Evolutionary conservation across 1,140 invertebrate species (phyloP).

Genomic region (Zaprionus inermis): DNA sequence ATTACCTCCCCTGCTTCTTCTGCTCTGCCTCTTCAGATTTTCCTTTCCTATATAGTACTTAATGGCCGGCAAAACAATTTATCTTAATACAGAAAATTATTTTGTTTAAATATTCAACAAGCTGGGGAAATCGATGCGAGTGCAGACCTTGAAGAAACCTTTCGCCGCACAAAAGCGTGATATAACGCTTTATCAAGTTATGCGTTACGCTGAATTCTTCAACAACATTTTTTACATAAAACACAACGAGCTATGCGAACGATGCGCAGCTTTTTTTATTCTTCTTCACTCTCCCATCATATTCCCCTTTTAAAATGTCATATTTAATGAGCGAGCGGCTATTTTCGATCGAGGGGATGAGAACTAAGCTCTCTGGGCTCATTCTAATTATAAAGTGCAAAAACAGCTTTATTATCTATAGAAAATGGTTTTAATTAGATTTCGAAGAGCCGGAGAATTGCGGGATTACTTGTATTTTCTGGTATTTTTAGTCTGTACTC

Average conservation of each 20-base stretch:
- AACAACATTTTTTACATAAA: constrained; percentile 1
- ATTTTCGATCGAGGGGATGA: not conserved
- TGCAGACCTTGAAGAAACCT: not conserved
- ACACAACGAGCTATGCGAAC: not conserved
- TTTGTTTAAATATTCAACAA: constrained; percentile 11
- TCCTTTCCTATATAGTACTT: not conserved
- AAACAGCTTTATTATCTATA: not conserved
- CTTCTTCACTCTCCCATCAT: not conserved
- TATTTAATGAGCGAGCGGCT: not conserved
- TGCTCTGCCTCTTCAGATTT: not conserved
- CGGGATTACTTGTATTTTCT: not conserved
- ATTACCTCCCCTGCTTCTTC: not conserved
- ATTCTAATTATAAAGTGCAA: constrained; percentile 4
- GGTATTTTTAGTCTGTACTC: not conserved
- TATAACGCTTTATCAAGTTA: constrained; percentile 7
- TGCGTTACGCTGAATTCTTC: not conserved
- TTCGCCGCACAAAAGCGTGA: not conserved
- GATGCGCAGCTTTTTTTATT: too few relatives aligned
- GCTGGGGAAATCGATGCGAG: not conserved
- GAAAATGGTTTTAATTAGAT: not conserved
- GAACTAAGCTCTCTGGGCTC: not conserved
- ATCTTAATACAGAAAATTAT: constrained; percentile 10
- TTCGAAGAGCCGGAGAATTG: not conserved
- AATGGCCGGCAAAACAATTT: constrained; percentile 4
- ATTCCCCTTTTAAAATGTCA: not conserved